Conservation (phyloP, 2,113 vertebrate genomes). For the Bubo scandiacus region DNA sequence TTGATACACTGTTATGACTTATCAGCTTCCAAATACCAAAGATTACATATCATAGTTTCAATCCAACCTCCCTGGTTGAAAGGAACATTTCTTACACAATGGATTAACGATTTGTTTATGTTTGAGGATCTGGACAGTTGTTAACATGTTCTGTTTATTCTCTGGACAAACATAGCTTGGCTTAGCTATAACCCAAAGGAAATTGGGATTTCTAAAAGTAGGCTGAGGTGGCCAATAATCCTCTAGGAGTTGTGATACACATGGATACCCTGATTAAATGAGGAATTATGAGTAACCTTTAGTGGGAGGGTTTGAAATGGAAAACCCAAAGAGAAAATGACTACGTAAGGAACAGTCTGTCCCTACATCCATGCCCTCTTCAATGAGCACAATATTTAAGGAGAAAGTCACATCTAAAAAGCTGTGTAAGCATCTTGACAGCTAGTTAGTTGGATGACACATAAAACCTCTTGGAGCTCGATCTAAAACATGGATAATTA, state of each 20-base stretch:
- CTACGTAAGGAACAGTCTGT: neutral
- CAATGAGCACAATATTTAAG: neutral
- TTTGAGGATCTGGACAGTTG: neutral
- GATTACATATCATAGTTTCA: conserved; percentile 14
- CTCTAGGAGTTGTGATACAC: neutral
- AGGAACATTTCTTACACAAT: conserved; percentile 5
- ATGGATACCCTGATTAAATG: neutral
- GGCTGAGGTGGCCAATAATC: neutral
- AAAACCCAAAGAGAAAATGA: neutral
- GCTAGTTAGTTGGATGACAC: conserved; percentile 33
- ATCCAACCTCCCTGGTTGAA: conserved; percentile 6
- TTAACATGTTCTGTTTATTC: conserved; percentile 21
- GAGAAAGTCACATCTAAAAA: neutral
- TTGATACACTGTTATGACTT: conserved; percentile 3
- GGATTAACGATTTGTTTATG: conserved; percentile 10
- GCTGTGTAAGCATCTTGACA: conserved; percentile 37
- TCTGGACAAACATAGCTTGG: neutral
- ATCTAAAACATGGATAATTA: conserved; percentile 42
- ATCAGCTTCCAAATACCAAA: conserved; percentile 40
- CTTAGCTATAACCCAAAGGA: neutral
- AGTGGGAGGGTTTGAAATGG: neutral
- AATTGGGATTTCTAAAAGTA: conserved; percentile 21
- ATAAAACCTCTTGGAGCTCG: conserved; percentile 35
- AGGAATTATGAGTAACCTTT: neutral
- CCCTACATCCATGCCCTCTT: neutral